These are phyloP conservation scores for Serranochromis macrocephalus DNA, from an alignment of 2,113 vertebrate genomes.

Conservation along the genomic window DNA sequence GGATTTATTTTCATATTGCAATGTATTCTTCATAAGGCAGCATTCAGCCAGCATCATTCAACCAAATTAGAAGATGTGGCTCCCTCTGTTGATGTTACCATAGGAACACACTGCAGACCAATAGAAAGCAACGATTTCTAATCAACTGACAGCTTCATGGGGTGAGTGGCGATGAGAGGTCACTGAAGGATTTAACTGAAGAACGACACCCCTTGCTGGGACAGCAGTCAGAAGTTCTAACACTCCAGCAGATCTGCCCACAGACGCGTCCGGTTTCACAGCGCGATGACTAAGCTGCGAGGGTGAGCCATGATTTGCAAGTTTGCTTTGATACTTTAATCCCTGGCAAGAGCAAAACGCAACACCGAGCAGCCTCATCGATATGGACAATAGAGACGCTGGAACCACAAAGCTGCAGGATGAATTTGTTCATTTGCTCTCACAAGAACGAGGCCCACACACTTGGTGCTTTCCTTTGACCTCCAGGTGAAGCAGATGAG, in stretches of 20 bases:
- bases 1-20: background rate
- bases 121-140: background rate
- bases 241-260: conserved; percentile 24
- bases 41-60: background rate
- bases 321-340: background rate
- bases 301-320: background rate
- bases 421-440: background rate
- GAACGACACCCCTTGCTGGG: background rate
- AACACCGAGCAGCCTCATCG: background rate
- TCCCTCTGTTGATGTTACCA: conserved; percentile 39
- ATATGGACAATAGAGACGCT: background rate
- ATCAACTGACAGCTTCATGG: background rate
- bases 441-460: background rate
- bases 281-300: background rate
- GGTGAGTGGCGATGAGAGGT: background rate
- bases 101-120: conserved; percentile 8
- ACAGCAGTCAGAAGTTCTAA: conserved; percentile 1
- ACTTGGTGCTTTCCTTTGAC: background rate
- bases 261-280: conserved; percentile 17
- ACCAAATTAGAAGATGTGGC: background rate
- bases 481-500: conserved; percentile 11
- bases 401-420: background rate
- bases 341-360: background rate
- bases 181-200: background rate
- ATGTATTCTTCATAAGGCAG: background rate